phyloP scores from a whole-genome alignment of 92 coral and sea anemone genomes.

The Paragorgia papillata region DNA sequence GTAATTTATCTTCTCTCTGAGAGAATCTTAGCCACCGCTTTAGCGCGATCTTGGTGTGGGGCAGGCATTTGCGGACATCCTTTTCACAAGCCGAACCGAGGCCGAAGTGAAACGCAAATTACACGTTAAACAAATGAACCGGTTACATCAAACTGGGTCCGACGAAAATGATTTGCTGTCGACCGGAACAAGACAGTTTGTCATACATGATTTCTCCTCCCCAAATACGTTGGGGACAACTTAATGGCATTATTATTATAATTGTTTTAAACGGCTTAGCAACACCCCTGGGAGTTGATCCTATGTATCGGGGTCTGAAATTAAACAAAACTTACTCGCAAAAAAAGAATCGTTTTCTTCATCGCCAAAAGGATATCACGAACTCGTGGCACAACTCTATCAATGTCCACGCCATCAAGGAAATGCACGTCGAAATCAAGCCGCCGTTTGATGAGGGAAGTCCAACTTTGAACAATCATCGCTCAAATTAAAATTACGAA shows the following conservation, averaged over 20 bases:
- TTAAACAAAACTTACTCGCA: background rate
- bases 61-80: slow-evolving; percentile 26
- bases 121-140: background rate
- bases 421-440: background rate
- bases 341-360: background rate
- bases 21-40: slow-evolving; percentile 1
- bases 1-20: background rate
- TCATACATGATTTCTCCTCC: slow-evolving; percentile 43
- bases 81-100: slow-evolving; percentile 7
- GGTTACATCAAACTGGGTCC: slow-evolving; percentile 37
- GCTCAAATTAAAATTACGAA: slow-evolving; percentile 27
- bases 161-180: slow-evolving; percentile 19
- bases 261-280: slow-evolving; percentile 30
- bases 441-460: slow-evolving; percentile 7
- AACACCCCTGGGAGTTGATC: slow-evolving; percentile 10
- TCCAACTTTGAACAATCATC: slow-evolving; percentile 1
- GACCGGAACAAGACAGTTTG: slow-evolving; percentile 36
- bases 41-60: slow-evolving; percentile 7
- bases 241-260: slow-evolving; percentile 24
- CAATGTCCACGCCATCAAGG: background rate
- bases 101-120: slow-evolving; percentile 14
- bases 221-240: slow-evolving; percentile 20
- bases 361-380: too few relatives aligned
- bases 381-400: too few relatives aligned
- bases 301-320: background rate